phyloP scores from a whole-genome alignment of 1,140 invertebrate genomes.

The Wiebesia pumilae region DNA sequence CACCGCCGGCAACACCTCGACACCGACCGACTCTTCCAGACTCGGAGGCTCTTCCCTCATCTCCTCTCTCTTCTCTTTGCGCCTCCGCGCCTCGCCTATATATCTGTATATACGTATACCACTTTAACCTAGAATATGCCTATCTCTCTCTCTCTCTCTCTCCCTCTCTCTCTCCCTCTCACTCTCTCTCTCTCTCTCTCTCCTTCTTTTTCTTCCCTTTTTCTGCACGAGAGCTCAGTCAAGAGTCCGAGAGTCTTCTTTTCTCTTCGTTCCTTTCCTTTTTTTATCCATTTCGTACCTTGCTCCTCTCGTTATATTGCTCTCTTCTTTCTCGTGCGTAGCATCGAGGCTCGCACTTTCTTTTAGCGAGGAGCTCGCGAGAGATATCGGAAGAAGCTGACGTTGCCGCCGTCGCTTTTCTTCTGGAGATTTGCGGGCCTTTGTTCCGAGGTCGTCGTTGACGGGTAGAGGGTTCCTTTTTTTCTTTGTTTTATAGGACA shows the following conservation, averaged over 20 bases:
- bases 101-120: neutral
- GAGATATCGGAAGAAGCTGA: slow-evolving; percentile 16
- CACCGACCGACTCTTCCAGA: slow-evolving; percentile 27
- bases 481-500: neutral
- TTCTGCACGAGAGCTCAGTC: neutral
- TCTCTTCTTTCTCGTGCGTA: slow-evolving; percentile 26
- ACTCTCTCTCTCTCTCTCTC: neutral
- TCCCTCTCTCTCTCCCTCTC: no score
- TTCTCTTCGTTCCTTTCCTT: slow-evolving; percentile 38
- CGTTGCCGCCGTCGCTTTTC: slow-evolving; percentile 31
- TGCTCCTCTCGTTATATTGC: slow-evolving; percentile 34
- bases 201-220: slow-evolving; percentile 35
- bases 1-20: slow-evolving; percentile 69
- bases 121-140: slow-evolving; percentile 22
- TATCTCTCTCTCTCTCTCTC: neutral
- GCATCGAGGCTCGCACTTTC: slow-evolving; percentile 37
- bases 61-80: slow-evolving; percentile 37
- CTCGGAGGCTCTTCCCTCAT: slow-evolving; percentile 30
- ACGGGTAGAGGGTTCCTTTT: neutral
- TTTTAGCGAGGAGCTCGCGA: slow-evolving; percentile 40
- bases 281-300: neutral
- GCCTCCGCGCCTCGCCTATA: neutral
- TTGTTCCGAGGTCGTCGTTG: slow-evolving; percentile 31
- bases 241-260: slow-evolving; percentile 21
- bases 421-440: slow-evolving; percentile 19